Base-by-base conservation (phyloP, 2,113 vertebrate genomes). In the Tachycineta bicolor region DNA sequence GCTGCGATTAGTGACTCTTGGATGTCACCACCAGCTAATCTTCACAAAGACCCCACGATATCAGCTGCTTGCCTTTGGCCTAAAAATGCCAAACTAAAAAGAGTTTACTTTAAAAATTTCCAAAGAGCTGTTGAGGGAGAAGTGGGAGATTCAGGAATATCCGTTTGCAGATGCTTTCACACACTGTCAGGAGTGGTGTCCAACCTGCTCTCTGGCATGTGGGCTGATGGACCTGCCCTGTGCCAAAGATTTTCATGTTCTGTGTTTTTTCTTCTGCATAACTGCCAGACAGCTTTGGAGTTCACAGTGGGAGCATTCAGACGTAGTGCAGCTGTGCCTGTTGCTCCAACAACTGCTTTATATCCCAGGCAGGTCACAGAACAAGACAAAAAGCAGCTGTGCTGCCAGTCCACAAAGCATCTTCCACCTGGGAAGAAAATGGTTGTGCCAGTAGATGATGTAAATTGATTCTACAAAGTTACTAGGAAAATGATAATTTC, bases 351-450 rank as follows among this genome's bases (percentile, higher is more conserved):
- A 96, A 73, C 70, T 64, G 62, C 65, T 82, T 93, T 41, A 39
- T 34, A 79, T 83, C 93, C 55, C 70, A 88, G 84, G 49, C 82
- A 96, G 67, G 75, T 85, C 87, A 82, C 46, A 69, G 37, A 47
- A 74, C 34, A 52, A 52, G 85, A 95, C 55, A 91, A 74, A 89
- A 69, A 55, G 49, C 87, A 93, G 90, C 91, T 95, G 91, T 68
- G 58, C 73, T 71, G 77, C 67, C 37, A 33, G 37, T 33, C 58
- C 0, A 77, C 82, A 37, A 76, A 70, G 62, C n/a, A 50, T 94
- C 78, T 93, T 89, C 74, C 65, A 91, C 63, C 87, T 87, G 59
- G 67, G 46, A 77, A 79, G 47, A 93, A 90, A 94, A 65, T 10
- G 19, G 44, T 14, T 87, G 53, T 0, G 1, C 17, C 50, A 44